Percentiles rank a stretch among this genome's conserved stretches.
Evolutionary conservation across 2,888 invertebrate genomes (phyloP).

Genomic region (Deroplatys truncata): DNA sequence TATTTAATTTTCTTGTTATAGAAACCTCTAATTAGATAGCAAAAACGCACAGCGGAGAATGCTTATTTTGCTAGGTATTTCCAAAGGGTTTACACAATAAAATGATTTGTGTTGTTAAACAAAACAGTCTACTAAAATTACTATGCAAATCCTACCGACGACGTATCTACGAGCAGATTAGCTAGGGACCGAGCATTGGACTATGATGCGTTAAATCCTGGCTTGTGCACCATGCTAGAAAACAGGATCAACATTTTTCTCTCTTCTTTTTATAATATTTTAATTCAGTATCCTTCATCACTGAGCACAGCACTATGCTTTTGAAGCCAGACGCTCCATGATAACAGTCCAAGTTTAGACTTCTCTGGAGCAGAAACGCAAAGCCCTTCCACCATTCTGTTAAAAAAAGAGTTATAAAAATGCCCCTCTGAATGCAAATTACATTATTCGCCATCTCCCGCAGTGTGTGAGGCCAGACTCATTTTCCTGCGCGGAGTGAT

Average conservation of each 20-base stretch:
- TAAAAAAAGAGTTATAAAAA: not conserved
- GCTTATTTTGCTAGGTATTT: too few species aligned
- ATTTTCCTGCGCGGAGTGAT: not conserved
- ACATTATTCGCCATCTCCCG: not conserved
- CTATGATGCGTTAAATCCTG: not conserved
- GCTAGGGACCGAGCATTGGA: too few species aligned
- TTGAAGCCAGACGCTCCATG: not conserved
- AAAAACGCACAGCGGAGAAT: too few species aligned
- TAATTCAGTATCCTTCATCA: not conserved
- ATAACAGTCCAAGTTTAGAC: not conserved
- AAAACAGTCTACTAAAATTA: too few species aligned
- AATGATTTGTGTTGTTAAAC: too few species aligned
- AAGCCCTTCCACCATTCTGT: not conserved
- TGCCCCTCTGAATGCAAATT: not conserved
- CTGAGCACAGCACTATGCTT: not conserved
- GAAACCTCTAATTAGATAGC: too few species aligned
- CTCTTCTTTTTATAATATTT: not conserved
- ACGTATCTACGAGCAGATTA: too few species aligned
- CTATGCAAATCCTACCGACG: too few species aligned
- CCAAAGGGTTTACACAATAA: too few species aligned
- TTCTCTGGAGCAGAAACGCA: not conserved
- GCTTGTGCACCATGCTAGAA: not conserved
- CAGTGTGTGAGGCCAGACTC: not conserved
- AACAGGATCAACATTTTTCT: not conserved
- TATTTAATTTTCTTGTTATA: too few species aligned